Evolutionary conservation across 2,113 vertebrate genomes (phyloP), one percentile per base, ranked within the genome.

Genomic region (Corythoichthys intestinalis): DNA sequence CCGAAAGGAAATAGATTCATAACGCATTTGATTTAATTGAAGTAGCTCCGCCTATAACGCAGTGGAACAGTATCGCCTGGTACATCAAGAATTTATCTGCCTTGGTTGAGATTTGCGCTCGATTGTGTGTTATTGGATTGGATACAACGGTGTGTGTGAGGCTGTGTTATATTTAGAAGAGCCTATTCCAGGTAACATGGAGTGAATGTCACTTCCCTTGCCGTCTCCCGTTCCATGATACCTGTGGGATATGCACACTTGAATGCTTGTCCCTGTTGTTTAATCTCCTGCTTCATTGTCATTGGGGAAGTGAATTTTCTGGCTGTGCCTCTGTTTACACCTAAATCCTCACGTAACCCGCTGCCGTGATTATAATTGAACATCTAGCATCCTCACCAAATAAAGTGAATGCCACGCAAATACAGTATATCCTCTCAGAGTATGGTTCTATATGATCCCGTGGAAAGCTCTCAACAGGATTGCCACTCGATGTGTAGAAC

Each of bases 341-440:
- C 15, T 81, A 73, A 81, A 87, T 84, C 76, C 67, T 71, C 15
- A 15, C 17, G 69, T 57, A 76, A 72, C 80, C 84, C 81, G 79
- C 77, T 85, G 78, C 72, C 76, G 71, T 85, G 87, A 89, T 90
- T 88, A 89, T 58, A 37, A 58, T 58, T 58, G 11, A 34, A 35
- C 54, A 58, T 12, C 88, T 88, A 81, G 78, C 68, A 53, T 39
- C 49, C 20, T 76, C 78, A 83, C 83, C 84, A 86, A 82, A 80
- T 82, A 84, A 11, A 48, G 64, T 11, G 8, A 34, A 53, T n/a
- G 11, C 46, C 8, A 7, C 4, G 50, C 17, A 7, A n/a, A 53
- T 53, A 53, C 50, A 53, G 17, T 53, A 53, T 7, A 2, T 34
- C 20, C 20, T 56, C 15, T 11, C 28, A 28, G 20, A 12, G 11